These are phyloP conservation scores for Polymixis flavicincta DNA, from an alignment of 2,888 invertebrate genomes.

Conservation along the genomic window DNA sequence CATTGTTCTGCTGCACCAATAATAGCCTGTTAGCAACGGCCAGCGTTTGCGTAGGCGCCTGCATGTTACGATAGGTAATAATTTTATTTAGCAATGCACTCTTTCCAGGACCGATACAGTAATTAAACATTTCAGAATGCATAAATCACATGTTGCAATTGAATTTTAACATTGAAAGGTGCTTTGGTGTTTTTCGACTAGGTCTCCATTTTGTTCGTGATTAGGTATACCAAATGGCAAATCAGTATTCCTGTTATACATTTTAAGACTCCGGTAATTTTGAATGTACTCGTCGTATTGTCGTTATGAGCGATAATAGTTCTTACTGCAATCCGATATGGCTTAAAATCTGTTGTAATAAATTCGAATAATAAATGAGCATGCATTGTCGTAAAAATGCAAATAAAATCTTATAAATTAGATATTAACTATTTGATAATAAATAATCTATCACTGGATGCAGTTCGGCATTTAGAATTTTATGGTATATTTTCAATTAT, in stretches of 20 bases:
- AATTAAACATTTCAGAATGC: constrained; percentile 2
- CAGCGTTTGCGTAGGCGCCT: constrained; percentile 72
- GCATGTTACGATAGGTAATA: constrained; percentile 41
- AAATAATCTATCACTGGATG: too few relatives aligned
- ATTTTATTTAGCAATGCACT: constrained; percentile 42
- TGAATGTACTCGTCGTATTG: too few relatives aligned
- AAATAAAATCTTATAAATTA: too few relatives aligned
- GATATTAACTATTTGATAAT: too few relatives aligned
- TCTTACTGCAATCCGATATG: too few relatives aligned
- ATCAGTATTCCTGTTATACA: neutral
- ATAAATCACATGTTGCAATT: constrained; percentile 1
- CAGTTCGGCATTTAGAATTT: too few relatives aligned
- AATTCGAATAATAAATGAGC: too few relatives aligned
- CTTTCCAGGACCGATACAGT: constrained; percentile 24
- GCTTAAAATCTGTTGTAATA: too few relatives aligned
- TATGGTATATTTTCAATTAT: too few relatives aligned
- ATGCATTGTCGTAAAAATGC: too few relatives aligned
- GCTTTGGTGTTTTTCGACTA: neutral
- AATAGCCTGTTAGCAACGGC: constrained; percentile 73
- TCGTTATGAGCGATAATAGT: too few relatives aligned
- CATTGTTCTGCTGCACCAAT: constrained; percentile 83
- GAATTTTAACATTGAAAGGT: neutral
- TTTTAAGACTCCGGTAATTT: too few relatives aligned
- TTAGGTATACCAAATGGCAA: neutral
- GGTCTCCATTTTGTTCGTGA: neutral